Base-by-base conservation (phyloP, 2,888 invertebrate genomes). In the Criorhina ranunculi region DNA sequence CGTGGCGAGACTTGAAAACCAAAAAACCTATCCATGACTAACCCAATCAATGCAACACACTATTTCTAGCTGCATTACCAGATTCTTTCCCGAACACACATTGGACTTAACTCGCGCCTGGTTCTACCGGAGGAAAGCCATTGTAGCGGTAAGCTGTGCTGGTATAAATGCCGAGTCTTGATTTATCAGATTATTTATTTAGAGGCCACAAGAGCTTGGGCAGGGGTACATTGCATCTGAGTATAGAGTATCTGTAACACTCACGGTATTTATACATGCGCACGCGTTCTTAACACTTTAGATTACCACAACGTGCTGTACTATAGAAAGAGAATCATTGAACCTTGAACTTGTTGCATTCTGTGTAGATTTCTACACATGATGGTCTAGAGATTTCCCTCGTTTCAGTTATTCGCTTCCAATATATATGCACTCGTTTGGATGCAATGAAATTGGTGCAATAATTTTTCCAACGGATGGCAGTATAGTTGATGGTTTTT, bases 111-210 rank as follows among this genome's bases (percentile, higher is more conserved):
- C 55, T 62, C n/a, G 75, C 57, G 24, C 73, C 40, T 29, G 19
- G 19, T 60, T 77, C 37, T 40, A 44, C 42, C 53, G 42, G 46
- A 31, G 49, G 46, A 44, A 73, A 64, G 46, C 67, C 46, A 72
- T 78, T 78, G 53, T 72, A 55, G 72, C 60, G 60, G 78, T 78
- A 67, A 76, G 49, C 66, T 49, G 75, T 75, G 37, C 51, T 53
- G 35, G 35, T 24, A 60, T 24, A 67, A 76, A 69, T 81, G 62
- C 42, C 49, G 8, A 51, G 49, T 55, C 66, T 55, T 78, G 82
- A 82, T 24, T 82, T 70, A 72, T 72, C 24, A 59, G 82, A 82
- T 82, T 78, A 72, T 77, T 82, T 82, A 82, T 62, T 81, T 44
- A 81, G 64, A 77, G 42, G 31, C 78, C 53, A 46, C 37, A 17